Conservation (phyloP, 1,140 invertebrate genomes). For the Andricus grossulariae region DNA sequence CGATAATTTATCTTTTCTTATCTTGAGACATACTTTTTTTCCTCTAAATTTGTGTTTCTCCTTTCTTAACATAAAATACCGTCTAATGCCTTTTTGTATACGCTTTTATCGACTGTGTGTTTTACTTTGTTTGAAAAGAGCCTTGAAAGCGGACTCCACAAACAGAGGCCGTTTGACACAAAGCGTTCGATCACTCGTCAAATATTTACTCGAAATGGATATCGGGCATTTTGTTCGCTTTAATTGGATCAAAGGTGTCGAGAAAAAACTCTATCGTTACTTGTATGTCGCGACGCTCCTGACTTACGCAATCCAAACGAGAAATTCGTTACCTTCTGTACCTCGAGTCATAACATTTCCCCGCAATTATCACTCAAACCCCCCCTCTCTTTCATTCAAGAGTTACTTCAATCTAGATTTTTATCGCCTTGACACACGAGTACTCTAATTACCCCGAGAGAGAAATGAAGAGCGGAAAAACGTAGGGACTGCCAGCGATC, state of each 20-base stretch:
- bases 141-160: neutral
- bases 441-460: neutral
- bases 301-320: neutral
- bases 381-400: neutral
- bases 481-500: neutral
- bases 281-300: neutral
- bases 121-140: neutral
- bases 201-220: conserved; percentile 5
- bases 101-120: neutral
- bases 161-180: neutral
- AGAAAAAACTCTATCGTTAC: neutral
- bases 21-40: no score
- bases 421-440: neutral
- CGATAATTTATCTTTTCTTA: no score
- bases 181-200: neutral
- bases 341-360: neutral
- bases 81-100: neutral
- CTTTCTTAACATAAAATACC: no score
- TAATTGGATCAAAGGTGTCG: neutral
- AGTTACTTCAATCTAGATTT: neutral
- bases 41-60: no score
- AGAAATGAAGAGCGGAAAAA: conserved; percentile 5
- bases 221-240: conserved; percentile 7
- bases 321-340: no score
- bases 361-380: neutral